phyloP scores from a whole-genome alignment of 1,140 invertebrate genomes.

The Whitmania pigra region DNA sequence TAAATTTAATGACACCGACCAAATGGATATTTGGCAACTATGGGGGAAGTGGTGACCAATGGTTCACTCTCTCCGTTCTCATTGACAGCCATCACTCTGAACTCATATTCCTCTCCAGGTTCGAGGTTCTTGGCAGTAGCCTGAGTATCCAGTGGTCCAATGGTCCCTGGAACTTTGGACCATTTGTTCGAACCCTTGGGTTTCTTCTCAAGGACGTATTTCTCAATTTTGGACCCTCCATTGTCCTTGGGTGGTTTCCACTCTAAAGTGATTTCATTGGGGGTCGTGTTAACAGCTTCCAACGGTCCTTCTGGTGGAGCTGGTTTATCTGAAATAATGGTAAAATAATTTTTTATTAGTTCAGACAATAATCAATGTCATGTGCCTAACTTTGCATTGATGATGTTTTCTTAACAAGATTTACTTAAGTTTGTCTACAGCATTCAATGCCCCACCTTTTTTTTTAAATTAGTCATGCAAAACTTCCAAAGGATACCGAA shows the following conservation, averaged over 20 bases:
- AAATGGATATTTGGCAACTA: slow-evolving; percentile 86
- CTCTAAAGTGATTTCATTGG: slow-evolving; percentile 80
- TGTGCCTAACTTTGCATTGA: too few species aligned
- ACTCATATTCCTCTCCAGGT: slow-evolving; percentile 83
- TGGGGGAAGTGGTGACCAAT: slow-evolving; percentile 68
- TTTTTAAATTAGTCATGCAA: too few species aligned
- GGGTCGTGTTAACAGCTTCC: slow-evolving; percentile 67
- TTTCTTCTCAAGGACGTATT: slow-evolving; percentile 78
- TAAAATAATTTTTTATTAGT: too few species aligned
- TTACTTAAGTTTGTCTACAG: too few species aligned
- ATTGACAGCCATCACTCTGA: slow-evolving; percentile 94
- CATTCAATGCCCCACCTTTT: too few species aligned
- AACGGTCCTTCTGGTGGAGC: slow-evolving; percentile 72
- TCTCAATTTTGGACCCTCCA: slow-evolving; percentile 58
- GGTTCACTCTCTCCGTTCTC: slow-evolving; percentile 88
- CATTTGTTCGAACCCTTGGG: slow-evolving; percentile 55
- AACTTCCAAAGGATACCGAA: too few species aligned
- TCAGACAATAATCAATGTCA: slow-evolving; percentile 25
- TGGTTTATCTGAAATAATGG: slow-evolving; percentile 64
- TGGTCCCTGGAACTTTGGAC: slow-evolving; percentile 30
- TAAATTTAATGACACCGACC: slow-evolving; percentile 42
- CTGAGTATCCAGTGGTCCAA: slow-evolving; percentile 37
- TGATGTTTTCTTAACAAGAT: too few species aligned
- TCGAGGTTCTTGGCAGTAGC: slow-evolving; percentile 76
- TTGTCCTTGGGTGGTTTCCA: slow-evolving; percentile 87